Conservation (phyloP, 2,797 vertebrate genomes). For the Hydrolagus colliei region DNA sequence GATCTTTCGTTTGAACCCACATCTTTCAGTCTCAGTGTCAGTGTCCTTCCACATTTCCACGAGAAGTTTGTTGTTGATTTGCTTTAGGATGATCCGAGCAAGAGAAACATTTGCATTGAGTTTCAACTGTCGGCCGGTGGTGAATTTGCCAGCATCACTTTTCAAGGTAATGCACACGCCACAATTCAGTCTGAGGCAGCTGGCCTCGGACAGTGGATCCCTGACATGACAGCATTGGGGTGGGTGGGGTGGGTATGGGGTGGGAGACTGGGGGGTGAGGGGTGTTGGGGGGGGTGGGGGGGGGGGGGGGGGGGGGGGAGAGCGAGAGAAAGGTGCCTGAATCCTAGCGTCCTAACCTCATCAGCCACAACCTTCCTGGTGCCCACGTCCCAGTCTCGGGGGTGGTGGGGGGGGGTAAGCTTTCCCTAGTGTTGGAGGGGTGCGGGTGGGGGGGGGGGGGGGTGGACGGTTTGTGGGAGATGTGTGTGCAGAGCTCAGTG, state of each 20-base stretch:
- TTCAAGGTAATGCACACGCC: constrained; percentile 62
- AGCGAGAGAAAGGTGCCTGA: too few relatives aligned
- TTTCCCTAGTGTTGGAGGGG: neutral
- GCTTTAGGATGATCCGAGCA: constrained; percentile 68
- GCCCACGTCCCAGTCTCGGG: neutral
- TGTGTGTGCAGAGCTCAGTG: constrained; percentile 35
- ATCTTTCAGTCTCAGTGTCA: too few relatives aligned
- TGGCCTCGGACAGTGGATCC: neutral
- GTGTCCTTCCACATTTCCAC: constrained; percentile 3
- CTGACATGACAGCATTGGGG: neutral
- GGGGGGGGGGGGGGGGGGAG: too few relatives aligned
- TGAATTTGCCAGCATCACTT: constrained; percentile 60
- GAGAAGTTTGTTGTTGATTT: constrained; percentile 27
- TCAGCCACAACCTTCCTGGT: too few relatives aligned
- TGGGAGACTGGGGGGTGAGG: too few relatives aligned
- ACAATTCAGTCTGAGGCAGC: neutral
- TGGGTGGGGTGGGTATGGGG: too few relatives aligned
- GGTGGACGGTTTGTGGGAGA: neutral
- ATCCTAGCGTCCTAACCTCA: too few relatives aligned
- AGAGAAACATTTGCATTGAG: constrained; percentile 57
- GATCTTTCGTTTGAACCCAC: too few relatives aligned
- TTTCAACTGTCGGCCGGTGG: constrained; percentile 60
- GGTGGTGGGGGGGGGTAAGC: neutral
- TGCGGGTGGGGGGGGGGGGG: neutral
- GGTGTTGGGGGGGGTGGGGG: too few relatives aligned